Base-by-base conservation (phyloP, 2,888 invertebrate genomes). In the Apodemia hepburni region DNA sequence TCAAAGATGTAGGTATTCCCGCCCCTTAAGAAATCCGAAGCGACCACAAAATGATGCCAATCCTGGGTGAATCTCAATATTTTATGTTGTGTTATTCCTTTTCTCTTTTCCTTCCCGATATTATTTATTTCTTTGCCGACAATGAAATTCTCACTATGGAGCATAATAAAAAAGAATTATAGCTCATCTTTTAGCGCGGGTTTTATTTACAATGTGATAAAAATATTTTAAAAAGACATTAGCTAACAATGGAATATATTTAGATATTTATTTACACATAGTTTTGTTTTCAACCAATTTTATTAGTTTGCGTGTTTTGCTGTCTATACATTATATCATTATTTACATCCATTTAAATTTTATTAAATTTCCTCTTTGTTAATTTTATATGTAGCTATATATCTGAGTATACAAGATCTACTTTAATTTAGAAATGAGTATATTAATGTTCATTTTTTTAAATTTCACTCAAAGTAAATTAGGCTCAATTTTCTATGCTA, bases 131-230 rank as follows among this genome's bases (percentile, higher is more conserved):
- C 85, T 82, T 81, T 77, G 84, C 84, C 86, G 87, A 89, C 90
- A 88, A 85, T 89, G 89, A 91, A 87, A 90, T 91, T 89, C 90
- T 87, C 88, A 89, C 90, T 91, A 89, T 87, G 82, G 88, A 80
- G 83, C 82, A 85, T 88, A 88, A 89, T 91, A 90, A 90, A 91
- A 90, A 84, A 87, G 89, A 90, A 89, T 91, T 90, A 91, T 90
- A 87, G 90, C 87, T 90, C 87, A 89, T 89, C 86, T 88, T 85
- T 91, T 91, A 85, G 87, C 84, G 81, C 80, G 82, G 76, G 72
- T 85, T 87, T 90, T 89, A 86, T 84, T 83, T 81, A 81, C 78
- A 75, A 86, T 85, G 82, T 83, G 85, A 80, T 81, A 79, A 78
- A 79, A 73, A 79, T 80, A 82, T 87, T 89, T 87, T 82, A 85